phyloP scores from a whole-genome alignment of 2,113 vertebrate genomes.

The Pteropus alecto region DNA sequence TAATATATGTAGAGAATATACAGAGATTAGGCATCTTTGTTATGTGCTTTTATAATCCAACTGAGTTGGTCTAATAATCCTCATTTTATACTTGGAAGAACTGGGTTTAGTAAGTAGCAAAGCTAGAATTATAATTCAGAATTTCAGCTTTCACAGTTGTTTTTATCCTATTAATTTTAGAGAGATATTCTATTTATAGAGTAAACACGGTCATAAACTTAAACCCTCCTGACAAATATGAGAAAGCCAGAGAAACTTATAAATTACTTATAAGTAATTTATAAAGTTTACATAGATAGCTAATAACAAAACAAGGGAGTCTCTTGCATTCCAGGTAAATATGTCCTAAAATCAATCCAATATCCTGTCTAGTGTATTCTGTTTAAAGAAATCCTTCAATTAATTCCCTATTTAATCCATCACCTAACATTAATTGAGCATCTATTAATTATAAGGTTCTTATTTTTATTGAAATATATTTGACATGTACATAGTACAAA shows the following conservation, averaged over 20 bases:
- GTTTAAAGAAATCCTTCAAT: background rate
- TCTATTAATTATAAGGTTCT: background rate
- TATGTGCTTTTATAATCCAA: background rate
- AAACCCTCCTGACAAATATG: background rate
- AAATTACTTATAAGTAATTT: background rate
- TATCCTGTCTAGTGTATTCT: background rate
- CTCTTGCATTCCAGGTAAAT: background rate
- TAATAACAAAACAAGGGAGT: background rate
- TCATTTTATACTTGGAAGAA: background rate
- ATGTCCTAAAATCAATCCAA: background rate
- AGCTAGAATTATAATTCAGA: background rate
- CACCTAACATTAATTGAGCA: background rate
- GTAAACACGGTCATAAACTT: background rate
- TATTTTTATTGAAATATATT: background rate
- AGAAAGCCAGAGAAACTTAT: background rate
- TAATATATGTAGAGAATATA: background rate
- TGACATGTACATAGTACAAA: background rate
- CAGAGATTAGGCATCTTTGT: background rate
- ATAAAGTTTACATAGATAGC: background rate
- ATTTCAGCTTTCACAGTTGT: background rate
- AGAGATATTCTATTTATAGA: background rate
- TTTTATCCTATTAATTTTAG: background rate
- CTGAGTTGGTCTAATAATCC: background rate
- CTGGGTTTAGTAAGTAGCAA: background rate
- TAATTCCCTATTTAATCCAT: background rate